Conservation (phyloP, 2,888 invertebrate genomes). For the Sphaeridia pumilis region DNA sequence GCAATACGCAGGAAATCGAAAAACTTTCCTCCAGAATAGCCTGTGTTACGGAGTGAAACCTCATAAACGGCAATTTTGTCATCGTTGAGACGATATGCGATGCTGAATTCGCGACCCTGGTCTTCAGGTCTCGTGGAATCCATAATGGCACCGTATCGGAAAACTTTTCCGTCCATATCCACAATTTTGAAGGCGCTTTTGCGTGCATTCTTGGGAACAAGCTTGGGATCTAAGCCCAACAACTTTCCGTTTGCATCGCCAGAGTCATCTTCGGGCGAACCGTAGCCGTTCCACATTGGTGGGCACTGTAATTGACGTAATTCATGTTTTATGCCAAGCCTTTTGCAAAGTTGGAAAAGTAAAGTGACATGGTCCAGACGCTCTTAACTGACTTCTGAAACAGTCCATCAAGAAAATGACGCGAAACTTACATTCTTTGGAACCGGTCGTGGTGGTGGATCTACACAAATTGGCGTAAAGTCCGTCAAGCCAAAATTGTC, state of each 20-base stretch:
- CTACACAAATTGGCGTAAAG: conserved; percentile 39
- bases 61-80: conserved; percentile 65
- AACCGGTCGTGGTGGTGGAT: conserved; percentile 21
- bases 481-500: conserved; percentile 43
- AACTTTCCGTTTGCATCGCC: too few species aligned
- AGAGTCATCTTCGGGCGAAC: conserved; percentile 66
- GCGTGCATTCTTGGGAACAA: conserved; percentile 59
- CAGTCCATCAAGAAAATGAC: too few species aligned
- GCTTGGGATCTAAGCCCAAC: conserved; percentile 55
- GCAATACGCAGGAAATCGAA: conserved; percentile 53
- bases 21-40: conserved; percentile 64
- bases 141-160: conserved; percentile 63
- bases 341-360: too few species aligned
- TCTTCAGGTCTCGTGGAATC: conserved; percentile 71
- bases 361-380: too few species aligned
- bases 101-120: conserved; percentile 57
- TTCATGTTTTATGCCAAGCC: too few species aligned
- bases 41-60: conserved; percentile 58
- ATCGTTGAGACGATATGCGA: conserved; percentile 63
- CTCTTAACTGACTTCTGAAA: too few species aligned
- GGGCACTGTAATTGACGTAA: too few species aligned
- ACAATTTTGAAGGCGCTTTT: conserved; percentile 64
- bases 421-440: conserved; percentile 18
- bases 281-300: conserved; percentile 60
- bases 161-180: conserved; percentile 56